These are phyloP conservation scores for Perodicticus potto DNA, from an alignment of 2,797 vertebrate genomes.

Conservation along the genomic window DNA sequence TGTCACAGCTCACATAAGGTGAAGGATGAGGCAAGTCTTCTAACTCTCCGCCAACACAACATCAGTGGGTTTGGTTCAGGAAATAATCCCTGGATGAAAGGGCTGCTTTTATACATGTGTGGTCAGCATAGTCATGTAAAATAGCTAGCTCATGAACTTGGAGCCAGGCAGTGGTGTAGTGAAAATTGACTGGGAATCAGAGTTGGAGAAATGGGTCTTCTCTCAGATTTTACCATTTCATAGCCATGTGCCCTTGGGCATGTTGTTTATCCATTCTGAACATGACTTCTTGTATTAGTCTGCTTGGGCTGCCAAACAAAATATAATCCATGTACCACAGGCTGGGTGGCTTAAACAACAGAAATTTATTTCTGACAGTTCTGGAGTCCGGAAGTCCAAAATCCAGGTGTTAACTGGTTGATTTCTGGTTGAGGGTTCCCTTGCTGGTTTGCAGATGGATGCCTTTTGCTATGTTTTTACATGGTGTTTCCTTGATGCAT, in stretches of 20 bases:
- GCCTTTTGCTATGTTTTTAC: background rate
- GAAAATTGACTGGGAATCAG: background rate
- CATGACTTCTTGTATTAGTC: background rate
- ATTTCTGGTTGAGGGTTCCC: background rate
- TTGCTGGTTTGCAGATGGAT: background rate
- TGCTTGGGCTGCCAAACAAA: background rate
- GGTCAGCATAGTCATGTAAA: background rate
- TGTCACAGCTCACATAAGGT: rapidly evolving
- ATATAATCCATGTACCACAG: background rate
- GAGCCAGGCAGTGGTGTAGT: rapidly evolving
- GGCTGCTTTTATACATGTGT: background rate
- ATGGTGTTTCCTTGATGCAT: background rate
- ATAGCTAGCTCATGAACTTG: background rate
- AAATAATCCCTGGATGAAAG: background rate
- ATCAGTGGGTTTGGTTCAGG: background rate
- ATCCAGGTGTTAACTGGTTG: background rate
- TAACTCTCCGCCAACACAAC: rapidly evolving
- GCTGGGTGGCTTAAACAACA: background rate
- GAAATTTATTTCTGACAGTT: background rate
- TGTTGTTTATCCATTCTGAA: background rate
- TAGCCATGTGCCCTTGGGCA: background rate
- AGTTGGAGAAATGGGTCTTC: background rate
- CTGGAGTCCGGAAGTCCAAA: background rate
- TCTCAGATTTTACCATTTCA: background rate
- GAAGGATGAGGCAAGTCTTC: background rate